These are phyloP conservation scores for Corvus cornix DNA, from an alignment of 2,113 vertebrate species.

Conservation along the genomic window DNA sequence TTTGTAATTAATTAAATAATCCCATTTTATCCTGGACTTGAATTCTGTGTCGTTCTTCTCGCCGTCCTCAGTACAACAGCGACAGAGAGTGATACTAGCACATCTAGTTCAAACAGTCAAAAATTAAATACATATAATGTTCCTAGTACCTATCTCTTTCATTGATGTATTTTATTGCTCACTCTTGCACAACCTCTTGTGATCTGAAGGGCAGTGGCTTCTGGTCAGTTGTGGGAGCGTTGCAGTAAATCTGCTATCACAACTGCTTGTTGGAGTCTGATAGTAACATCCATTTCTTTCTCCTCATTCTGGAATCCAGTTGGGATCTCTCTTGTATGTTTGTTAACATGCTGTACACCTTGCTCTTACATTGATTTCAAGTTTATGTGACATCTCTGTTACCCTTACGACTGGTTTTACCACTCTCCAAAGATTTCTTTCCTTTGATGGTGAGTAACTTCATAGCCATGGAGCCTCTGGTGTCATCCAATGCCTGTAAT, in stretches of 20 bases:
- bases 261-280: background rate
- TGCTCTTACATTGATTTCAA: background rate
- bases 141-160: background rate
- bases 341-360: background rate
- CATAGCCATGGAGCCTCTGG: rapidly evolving
- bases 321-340: background rate
- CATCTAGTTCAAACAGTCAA: background rate
- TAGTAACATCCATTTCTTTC: background rate
- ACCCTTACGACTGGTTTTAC: background rate
- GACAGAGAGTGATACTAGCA: background rate
- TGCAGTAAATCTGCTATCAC: background rate
- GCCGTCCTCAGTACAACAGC: no score
- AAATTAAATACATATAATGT: background rate
- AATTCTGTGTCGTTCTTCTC: no score
- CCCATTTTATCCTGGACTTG: no score
- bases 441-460: background rate
- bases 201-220: background rate
- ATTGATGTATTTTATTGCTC: background rate
- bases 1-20: no score
- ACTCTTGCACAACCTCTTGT: background rate
- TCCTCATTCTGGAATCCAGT: background rate
- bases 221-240: background rate
- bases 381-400: background rate
- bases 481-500: background rate
- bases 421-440: background rate